Base-by-base conservation (phyloP, 1,140 invertebrate species). In the Plectrocnemia conspersa region DNA sequence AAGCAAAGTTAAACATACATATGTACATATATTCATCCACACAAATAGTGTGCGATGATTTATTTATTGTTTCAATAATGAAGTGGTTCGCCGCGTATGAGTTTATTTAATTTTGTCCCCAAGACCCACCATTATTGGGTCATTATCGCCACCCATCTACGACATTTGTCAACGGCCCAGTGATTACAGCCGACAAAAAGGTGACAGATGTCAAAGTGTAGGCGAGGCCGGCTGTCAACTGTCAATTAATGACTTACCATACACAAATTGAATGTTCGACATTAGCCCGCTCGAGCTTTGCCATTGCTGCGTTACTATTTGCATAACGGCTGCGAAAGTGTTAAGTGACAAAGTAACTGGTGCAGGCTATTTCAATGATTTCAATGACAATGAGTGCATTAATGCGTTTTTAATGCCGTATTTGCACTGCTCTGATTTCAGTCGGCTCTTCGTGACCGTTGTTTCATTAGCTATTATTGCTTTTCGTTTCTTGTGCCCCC, bases 151-250 rank as follows among this genome's bases (percentile, higher is more conserved):
- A 15, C 36, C 4, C 2, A 15, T 16, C 2, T 13, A 40, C 3
- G 41, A 11, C 45, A 47, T 47, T 47, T 47, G 45, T 47, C 45
- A 47, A 16, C 29, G 24, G 45, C n/a, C n/a, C n/a, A n/a, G n/a
- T n/a, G 15, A 13, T 41, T 10, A 41, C 38, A 41, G 10, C 18
- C 27, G 27, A 47, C 45, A 15, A 32, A 25, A 29, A n/a, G 18
- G 45, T 47, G 45, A 47, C 45, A 47, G 45, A 47, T 47, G 45
- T 47, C 45, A 47, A 47, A n/a, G 27, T 19, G 45, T 33, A n/a
- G 45, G 15, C 45, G 27, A 47, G 35, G 32, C 35, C 45, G 45
- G 35, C n/a, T 47, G 45, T 47, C 45, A 47, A 47, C 27, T 35
- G 45, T 35, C 45, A 47, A 47, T 47, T 47, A 29, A 47, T 47